Conservation (phyloP, 2,888 invertebrate species). For the Tortricodes alternella region DNA sequence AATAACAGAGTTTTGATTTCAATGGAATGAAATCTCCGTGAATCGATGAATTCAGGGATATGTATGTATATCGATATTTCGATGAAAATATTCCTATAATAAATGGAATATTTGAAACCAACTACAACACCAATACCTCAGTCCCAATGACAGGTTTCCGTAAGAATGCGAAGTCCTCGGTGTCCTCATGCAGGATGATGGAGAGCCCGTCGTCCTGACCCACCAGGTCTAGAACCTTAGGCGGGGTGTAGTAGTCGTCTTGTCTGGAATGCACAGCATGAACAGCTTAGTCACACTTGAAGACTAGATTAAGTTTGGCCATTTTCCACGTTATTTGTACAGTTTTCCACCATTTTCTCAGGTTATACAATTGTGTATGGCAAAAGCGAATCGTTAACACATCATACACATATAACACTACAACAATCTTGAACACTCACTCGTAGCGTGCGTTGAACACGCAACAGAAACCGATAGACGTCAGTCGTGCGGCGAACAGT, state of each 20-base stretch:
- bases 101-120: not conserved
- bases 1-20: no score
- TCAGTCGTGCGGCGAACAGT: slow-evolving; percentile 68
- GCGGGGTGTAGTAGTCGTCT: slow-evolving; percentile 34
- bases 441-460: slow-evolving; percentile 75
- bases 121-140: slow-evolving; percentile 56
- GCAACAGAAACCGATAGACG: slow-evolving; percentile 81
- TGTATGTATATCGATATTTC: no score
- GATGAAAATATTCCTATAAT: not conserved
- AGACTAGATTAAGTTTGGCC: no score
- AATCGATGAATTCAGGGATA: no score
- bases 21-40: no score
- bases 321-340: no score
- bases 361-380: no score
- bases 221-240: slow-evolving; percentile 40
- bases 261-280: slow-evolving; percentile 34
- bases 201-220: slow-evolving; percentile 67
- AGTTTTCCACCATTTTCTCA: no score
- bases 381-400: not conserved
- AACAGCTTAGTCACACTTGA: not conserved
- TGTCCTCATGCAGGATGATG: slow-evolving; percentile 73
- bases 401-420: no score
- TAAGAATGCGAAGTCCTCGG: slow-evolving; percentile 76
- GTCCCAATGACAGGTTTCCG: slow-evolving; percentile 72
- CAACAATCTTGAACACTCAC: no score